Conservation (phyloP, 1,140 invertebrate genomes). For the Heliothis subflexa region DNA sequence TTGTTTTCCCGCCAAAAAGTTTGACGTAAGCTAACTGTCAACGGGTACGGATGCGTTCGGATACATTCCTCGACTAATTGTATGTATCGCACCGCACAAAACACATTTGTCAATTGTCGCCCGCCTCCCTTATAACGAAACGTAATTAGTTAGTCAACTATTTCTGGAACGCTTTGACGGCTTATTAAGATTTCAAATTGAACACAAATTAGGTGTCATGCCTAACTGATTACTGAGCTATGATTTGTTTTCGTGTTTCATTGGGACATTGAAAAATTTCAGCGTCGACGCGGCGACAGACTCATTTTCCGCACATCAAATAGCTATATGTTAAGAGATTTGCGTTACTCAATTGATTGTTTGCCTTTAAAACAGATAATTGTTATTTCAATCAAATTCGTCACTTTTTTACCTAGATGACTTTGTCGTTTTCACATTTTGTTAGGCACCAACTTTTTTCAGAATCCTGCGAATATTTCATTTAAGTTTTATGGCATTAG, state of each 20-base stretch:
- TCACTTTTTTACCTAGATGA: too few species aligned
- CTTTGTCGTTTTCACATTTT: too few species aligned
- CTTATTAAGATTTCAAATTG: constrained; percentile 85
- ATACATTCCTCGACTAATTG: constrained; percentile 79
- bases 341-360: constrained; percentile 42
- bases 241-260: constrained; percentile 62
- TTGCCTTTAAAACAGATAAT: constrained; percentile 15
- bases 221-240: constrained; percentile 77
- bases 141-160: constrained; percentile 80
- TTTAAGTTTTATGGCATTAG: too few species aligned
- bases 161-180: constrained; percentile 83
- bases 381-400: not conserved
- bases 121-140: constrained; percentile 69
- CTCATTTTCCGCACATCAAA: constrained; percentile 80
- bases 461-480: too few species aligned
- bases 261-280: constrained; percentile 71
- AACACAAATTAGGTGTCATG: constrained; percentile 83
- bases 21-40: constrained; percentile 67
- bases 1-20: constrained; percentile 73
- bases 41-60: constrained; percentile 66
- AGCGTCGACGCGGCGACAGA: constrained; percentile 71
- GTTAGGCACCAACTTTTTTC: too few species aligned
- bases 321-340: constrained; percentile 63
- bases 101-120: constrained; percentile 85
- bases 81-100: constrained; percentile 67